phyloP scores from a whole-genome alignment of 2,888 invertebrate genomes.

The Drosophila tripunctata region DNA sequence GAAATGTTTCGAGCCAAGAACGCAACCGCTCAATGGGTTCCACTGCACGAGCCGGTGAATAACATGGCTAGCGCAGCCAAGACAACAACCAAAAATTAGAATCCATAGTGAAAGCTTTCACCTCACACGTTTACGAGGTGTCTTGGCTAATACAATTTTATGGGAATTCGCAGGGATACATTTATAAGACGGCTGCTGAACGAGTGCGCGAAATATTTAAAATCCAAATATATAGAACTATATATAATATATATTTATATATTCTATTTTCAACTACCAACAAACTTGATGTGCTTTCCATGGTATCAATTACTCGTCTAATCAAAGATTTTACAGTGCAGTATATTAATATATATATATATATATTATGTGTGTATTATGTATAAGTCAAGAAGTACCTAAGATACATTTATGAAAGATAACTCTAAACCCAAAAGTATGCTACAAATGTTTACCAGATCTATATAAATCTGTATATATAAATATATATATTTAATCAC shows the following conservation, averaged over 20 bases:
- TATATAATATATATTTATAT: conserved; percentile 3
- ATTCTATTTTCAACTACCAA: conserved; percentile 4
- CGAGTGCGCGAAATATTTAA: conserved; percentile 24
- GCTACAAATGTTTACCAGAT: not conserved
- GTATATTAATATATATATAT: conserved; percentile 12
- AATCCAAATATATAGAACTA: not conserved
- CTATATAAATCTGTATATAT: conserved; percentile 7
- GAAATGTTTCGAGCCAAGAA: conserved; percentile 86
- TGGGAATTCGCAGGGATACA: conserved; percentile 67
- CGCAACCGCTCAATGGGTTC: conserved; percentile 87
- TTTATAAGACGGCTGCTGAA: conserved; percentile 50
- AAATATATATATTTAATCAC: conserved; percentile 10
- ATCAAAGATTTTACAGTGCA: conserved; percentile 8
- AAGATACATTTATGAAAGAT: conserved; percentile 8
- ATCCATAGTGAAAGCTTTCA: conserved; percentile 16
- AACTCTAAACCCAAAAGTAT: not conserved
- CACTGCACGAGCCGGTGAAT: conserved; percentile 82
- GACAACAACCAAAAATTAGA: conserved; percentile 57
- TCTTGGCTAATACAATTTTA: conserved; percentile 28
- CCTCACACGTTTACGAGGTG: not conserved
- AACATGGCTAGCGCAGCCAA: conserved; percentile 59
- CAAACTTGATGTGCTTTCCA: conserved; percentile 42
- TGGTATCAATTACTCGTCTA: conserved; percentile 46
- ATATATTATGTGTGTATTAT: conserved; percentile 26
- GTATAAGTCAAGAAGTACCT: conserved; percentile 54